These are phyloP conservation scores for Holothuria glaberrima DNA, from an alignment of 35 echinoderm and acorn worm species.

Conservation along the genomic window DNA sequence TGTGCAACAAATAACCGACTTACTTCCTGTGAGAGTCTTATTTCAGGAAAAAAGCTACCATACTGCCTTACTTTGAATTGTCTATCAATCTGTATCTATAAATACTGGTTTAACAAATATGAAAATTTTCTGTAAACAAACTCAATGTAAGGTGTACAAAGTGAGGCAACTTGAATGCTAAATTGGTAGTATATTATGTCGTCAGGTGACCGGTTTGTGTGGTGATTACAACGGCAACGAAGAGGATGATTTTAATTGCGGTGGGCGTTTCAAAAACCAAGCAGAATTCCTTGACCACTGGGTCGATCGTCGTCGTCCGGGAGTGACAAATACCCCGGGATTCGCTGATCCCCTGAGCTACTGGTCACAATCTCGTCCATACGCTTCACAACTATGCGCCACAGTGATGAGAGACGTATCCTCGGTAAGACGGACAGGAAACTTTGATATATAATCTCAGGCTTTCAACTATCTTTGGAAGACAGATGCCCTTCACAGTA, in stretches of 20 bases:
- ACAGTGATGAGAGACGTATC: not conserved
- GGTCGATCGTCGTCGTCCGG: not conserved
- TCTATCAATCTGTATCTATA: no score
- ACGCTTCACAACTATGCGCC: not conserved
- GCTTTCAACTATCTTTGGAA: no score
- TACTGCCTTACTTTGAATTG: no score
- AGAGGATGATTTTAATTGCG: not conserved
- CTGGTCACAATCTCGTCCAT: not conserved
- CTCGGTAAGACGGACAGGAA: not conserved
- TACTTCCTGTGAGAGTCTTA: no score
- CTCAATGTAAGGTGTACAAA: no score
- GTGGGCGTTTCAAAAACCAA: not conserved
- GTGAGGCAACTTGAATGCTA: no score
- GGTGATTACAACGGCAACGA: conserved; percentile 48
- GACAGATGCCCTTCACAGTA: no score
- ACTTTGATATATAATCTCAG: no score
- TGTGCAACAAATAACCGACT: no score
- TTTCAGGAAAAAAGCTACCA: no score
- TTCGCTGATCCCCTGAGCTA: conserved; percentile 11
- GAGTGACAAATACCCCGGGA: not conserved
- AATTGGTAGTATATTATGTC: not conserved
- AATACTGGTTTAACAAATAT: no score
- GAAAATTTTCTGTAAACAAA: no score
- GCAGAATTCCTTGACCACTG: conserved; percentile 8
- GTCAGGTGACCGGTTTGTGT: conserved; percentile 42